These are phyloP conservation scores for Glyptemys insculpta DNA, from an alignment of 2,797 vertebrate genomes.

Conservation along the genomic window DNA sequence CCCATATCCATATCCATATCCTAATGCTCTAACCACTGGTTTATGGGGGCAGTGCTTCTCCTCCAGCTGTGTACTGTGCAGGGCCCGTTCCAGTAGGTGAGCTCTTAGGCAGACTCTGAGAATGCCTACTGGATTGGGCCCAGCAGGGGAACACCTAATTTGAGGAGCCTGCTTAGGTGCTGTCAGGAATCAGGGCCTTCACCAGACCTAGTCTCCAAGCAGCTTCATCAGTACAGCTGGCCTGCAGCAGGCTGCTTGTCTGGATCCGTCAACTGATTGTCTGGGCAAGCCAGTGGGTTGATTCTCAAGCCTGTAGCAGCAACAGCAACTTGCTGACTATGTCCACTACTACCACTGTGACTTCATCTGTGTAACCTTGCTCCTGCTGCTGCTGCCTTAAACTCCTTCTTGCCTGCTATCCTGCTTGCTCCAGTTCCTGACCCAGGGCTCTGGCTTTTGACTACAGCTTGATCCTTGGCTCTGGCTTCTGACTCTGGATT, in stretches of 20 bases:
- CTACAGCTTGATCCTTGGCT: not conserved
- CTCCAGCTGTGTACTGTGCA: not conserved
- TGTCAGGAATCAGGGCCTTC: not conserved
- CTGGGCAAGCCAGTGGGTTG: not conserved
- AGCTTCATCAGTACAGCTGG: not conserved
- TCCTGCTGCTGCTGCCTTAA: not conserved
- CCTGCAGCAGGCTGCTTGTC: too few relatives aligned
- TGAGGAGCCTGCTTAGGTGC: not conserved
- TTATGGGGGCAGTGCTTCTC: too few relatives aligned
- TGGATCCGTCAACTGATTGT: not conserved
- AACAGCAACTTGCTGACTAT: not conserved
- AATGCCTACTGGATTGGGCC: not conserved
- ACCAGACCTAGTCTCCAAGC: not conserved
- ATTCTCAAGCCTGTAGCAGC: not conserved
- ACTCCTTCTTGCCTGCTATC: not conserved
- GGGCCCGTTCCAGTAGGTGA: not conserved
- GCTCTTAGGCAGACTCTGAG: not conserved
- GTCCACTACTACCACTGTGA: too few relatives aligned
- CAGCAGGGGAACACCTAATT: not conserved
- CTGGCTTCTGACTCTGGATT: not conserved
- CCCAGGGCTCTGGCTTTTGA: not conserved
- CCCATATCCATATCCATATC: too few relatives aligned
- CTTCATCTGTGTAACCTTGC: not conserved
- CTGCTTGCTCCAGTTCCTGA: not conserved
- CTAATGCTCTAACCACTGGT: too few relatives aligned